These are phyloP conservation scores for Tyria jacobaeae DNA, from an alignment of 2,888 invertebrate species.

Conservation along the genomic window DNA sequence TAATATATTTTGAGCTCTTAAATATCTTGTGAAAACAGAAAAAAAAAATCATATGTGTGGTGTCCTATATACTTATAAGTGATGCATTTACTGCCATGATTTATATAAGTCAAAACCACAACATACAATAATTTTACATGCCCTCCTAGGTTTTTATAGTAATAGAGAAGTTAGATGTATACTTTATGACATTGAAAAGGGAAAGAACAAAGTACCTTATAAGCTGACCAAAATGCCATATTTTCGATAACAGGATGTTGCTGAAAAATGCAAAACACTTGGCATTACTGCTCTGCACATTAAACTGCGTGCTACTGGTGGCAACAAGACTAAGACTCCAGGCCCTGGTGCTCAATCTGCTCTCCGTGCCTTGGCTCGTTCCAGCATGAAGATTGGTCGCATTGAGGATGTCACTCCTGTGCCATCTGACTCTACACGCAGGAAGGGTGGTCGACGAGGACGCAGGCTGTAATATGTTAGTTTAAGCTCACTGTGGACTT, in stretches of 20 bases:
- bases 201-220: not conserved
- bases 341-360: conserved; percentile 99
- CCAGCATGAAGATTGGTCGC: conserved; percentile 99
- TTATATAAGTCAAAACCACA: no score
- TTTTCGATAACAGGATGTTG: conserved; percentile 92
- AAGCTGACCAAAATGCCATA: not conserved
- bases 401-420: conserved; percentile 99
- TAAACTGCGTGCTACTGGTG: conserved; percentile 99
- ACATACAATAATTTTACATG: no score
- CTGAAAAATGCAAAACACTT: conserved; percentile 98
- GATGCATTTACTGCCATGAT: no score
- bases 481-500: conserved; percentile 79
- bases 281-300: conserved; percentile 99
- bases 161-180: no score
- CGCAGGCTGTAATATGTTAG: conserved; percentile 96
- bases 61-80: no score
- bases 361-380: conserved; percentile 98
- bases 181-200: no score
- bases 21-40: no score
- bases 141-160: no score
- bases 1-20: no score
- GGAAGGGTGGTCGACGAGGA: conserved; percentile 99
- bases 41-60: no score
- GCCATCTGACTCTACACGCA: conserved; percentile 99
- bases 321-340: conserved; percentile 99